Evolutionary conservation across 1,140 invertebrate species (phyloP).

Genomic region (Drosophila leontia): DNA sequence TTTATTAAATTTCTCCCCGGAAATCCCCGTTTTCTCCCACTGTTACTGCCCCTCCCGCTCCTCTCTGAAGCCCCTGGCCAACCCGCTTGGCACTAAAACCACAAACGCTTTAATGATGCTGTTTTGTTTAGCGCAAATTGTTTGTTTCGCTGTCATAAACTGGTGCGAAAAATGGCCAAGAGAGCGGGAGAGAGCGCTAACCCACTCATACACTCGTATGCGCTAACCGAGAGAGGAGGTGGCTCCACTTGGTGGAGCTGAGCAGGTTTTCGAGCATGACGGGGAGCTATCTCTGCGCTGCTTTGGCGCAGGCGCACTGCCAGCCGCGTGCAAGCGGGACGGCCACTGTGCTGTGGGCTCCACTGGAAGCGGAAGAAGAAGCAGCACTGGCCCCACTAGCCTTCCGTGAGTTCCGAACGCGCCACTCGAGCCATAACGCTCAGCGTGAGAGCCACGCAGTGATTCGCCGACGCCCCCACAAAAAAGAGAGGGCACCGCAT

Average conservation of each 20-base stretch:
- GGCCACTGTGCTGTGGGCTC: conserved; percentile 27
- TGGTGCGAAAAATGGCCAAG: conserved; percentile 82
- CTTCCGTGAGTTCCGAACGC: conserved; percentile 39
- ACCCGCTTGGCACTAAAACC: conserved; percentile 77
- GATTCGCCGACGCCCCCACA: conserved; percentile 65
- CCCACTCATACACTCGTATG: conserved; percentile 13
- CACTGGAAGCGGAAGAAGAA: conserved; percentile 62
- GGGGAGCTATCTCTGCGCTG: conserved; percentile 53
- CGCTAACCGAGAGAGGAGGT: conserved; percentile 13
- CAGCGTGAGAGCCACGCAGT: conserved; percentile 47
- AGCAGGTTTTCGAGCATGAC: conserved; percentile 58
- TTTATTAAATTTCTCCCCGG: neutral
- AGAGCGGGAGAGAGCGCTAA: conserved; percentile 46
- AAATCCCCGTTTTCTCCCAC: neutral
- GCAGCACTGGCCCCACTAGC: conserved; percentile 42
- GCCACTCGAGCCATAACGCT: conserved; percentile 68
- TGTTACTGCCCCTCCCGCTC: conserved; percentile 11
- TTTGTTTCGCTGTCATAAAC: conserved; percentile 84
- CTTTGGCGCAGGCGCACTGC: conserved; percentile 70
- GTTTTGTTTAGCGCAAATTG: conserved; percentile 84
- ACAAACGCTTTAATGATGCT: conserved; percentile 84
- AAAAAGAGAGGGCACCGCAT: neutral
- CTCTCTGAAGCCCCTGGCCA: conserved; percentile 27
- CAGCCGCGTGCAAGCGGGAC: conserved; percentile 48
- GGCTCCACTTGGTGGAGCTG: conserved; percentile 42